A percentile compares a stretch with the other conserved stretches of the same genome.
Conservation (phyloP, 2,113 vertebrate genomes). For the Henicopernis longicauda region DNA sequence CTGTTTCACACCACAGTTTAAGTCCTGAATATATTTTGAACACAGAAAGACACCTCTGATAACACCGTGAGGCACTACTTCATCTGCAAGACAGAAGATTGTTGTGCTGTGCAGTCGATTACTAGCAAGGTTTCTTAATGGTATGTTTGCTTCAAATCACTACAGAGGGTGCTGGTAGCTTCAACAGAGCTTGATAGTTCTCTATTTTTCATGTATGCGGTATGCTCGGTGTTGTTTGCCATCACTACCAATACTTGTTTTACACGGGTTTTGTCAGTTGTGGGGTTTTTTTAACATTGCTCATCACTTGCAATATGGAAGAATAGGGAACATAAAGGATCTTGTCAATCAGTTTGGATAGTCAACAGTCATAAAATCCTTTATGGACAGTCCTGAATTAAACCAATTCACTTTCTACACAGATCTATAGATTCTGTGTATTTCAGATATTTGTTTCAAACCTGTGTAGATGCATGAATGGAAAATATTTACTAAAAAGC, state of each 20-base stretch:
- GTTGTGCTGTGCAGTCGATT: not conserved
- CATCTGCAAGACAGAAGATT: not conserved
- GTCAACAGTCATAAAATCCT: not conserved
- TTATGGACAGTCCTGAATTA: not conserved
- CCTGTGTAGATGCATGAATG: conserved; percentile 26
- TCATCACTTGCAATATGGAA: not conserved
- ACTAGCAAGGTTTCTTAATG: not conserved
- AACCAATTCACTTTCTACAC: not conserved
- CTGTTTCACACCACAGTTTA: not conserved
- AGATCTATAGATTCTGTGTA: not conserved
- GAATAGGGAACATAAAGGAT: not conserved
- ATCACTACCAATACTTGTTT: not conserved
- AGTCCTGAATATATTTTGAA: not conserved
- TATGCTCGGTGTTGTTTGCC: not conserved
- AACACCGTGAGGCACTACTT: not conserved
- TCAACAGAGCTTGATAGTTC: not conserved
- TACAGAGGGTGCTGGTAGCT: not conserved
- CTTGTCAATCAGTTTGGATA: not conserved
- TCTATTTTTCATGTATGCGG: not conserved
- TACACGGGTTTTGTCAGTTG: not conserved
- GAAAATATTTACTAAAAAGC: conserved; percentile 44
- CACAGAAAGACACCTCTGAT: not conserved
- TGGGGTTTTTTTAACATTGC: not conserved
- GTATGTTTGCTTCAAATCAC: conserved; percentile 6
- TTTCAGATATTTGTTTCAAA: conserved; percentile 24